Evolutionary conservation across 2,797 vertebrate species (phyloP), one percentile per base, ranked within the genome.

Genomic region (Sebastes miniatus): DNA sequence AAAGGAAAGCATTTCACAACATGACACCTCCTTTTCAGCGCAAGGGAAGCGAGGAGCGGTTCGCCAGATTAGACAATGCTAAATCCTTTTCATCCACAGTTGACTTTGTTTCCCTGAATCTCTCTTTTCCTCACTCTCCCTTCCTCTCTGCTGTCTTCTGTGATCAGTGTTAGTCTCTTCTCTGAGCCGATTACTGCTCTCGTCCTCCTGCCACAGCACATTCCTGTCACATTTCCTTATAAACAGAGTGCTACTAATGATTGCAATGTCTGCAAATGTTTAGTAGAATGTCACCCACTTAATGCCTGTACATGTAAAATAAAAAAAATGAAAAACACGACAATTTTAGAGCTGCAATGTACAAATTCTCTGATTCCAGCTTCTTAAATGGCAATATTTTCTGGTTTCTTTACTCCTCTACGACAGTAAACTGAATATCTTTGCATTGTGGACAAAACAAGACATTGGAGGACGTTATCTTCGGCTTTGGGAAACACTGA

Each of bases 181-280:
- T 80, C 79, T 87, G 87, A 90, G 88, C 84, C 34, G 74, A 89
- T 91, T 85, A 83, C 66, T 13, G 73, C 78, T 85, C 87, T 81
- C 88, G 34, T 85, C 87, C 79, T 86, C 76, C 79, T 86, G 85
- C 71, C 87, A 64, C 75, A 59, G 70, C 73, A 77, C 75, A 84
- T 81, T 80, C 47, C 62, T 52, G 14, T 80, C 85, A 88, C 82
- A 84, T 80, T 78, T 79, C 39, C 27, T 27, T 10, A 66, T 13
- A 39, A 73, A 80, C 73, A 34, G 7, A 79, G 58, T 8, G 36
- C 71, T 18, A 8, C 59, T 73, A 59, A 11, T 14, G 73, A 68
- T 10, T 69, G 43, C 54, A 63, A 25, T 54, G 34, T 62, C 43
- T 81, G 66, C 20, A 57, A 79, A 72, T 61, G 52, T 83, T 57